These are phyloP conservation scores for Eucera pruinosa DNA, from an alignment of 2,888 invertebrate genomes.

Conservation along the genomic window DNA sequence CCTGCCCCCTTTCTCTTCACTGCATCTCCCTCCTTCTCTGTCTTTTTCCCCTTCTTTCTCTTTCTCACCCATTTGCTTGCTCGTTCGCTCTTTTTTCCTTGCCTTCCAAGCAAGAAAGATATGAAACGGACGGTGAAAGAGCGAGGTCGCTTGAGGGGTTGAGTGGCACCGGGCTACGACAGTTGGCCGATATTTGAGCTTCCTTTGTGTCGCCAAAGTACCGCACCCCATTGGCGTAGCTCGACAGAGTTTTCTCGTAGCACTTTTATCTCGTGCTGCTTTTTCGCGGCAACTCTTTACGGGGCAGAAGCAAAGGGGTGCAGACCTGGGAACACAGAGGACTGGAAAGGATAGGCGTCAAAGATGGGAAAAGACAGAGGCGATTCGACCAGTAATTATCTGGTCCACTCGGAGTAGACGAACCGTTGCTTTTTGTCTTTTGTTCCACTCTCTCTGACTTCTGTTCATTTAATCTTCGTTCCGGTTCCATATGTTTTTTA, in stretches of 20 bases:
- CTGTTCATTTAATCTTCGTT: constrained; percentile 69
- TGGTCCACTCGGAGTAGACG: constrained; percentile 72
- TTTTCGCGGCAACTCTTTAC: constrained; percentile 58
- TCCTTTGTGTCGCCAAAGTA: constrained; percentile 79
- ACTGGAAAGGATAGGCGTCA: constrained; percentile 58
- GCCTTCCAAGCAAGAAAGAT: constrained; percentile 58
- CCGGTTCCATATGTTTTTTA: constrained; percentile 48
- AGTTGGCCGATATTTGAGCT: constrained; percentile 83
- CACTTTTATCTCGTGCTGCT: constrained; percentile 68
- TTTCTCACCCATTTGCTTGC: constrained; percentile 3
- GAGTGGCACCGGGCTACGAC: constrained; percentile 76
- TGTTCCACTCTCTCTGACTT: constrained; percentile 57
- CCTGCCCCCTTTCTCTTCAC: constrained; percentile 17
- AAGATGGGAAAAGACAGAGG: constrained; percentile 59
- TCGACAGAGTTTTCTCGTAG: constrained; percentile 67
- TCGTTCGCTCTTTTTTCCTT: too few species aligned
- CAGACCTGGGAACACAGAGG: neutral
- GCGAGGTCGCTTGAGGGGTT: constrained; percentile 63
- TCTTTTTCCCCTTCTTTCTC: constrained; percentile 17
- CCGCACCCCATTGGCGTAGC: constrained; percentile 69
- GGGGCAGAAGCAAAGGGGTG: constrained; percentile 25
- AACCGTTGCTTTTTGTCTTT: constrained; percentile 71
- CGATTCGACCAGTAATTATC: constrained; percentile 76
- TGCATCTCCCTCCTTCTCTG: constrained; percentile 17
- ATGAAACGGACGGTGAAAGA: constrained; percentile 67